Base-by-base conservation (phyloP, 2,888 invertebrate genomes). In the Tubulanus polymorphus region DNA sequence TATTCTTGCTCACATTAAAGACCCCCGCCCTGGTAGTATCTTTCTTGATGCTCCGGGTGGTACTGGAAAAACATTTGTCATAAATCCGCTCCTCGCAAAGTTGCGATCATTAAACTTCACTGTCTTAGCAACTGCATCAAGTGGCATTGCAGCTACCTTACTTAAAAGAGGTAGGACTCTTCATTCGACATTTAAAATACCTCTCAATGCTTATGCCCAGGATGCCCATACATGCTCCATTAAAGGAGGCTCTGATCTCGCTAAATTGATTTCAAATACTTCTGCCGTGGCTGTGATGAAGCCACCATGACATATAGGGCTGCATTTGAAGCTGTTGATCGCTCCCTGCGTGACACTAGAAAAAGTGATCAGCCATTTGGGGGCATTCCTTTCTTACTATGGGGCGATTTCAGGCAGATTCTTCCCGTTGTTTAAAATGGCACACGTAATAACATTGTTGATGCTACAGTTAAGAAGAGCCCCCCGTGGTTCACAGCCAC, bases 81-180 rank as follows among this genome's bases (percentile, higher is more conserved):
- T 80, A 46, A 70, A 67, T 29, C 56, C 78, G 30, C 54, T 81
- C 30, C 59, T 79, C 8, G 74, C 74, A n/a, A 57, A 63, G 51
- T 66, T 79, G 54, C 66, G 75, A 56, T 63, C 63, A 41, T 51
- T 69, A 57, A 65, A 68, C 59, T 54, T 63, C 8, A 72, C 76
- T 50, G 74, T 74, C 15, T 49, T 80, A 37, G 74, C 76, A 10
- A 59, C 80, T 26, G 78, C 79, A 10, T 79, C 74, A 41, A 80
- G 79, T 5, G 80, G 80, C 10, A 81, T 81, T 59, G 80, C 80
- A 28, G 78, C 80, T 5, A 80, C 75, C 15, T 66, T 81, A 30
- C 59, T 82, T 23, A 28, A 30, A 37, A 63, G 63, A 51, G 62
- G 64, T 20, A 50, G 60, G 37, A 68, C 67, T 28, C 62, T 41